Evolutionary conservation across 2,888 invertebrate species (phyloP).

Genomic region (Caenorhabditis drosophilae): DNA sequence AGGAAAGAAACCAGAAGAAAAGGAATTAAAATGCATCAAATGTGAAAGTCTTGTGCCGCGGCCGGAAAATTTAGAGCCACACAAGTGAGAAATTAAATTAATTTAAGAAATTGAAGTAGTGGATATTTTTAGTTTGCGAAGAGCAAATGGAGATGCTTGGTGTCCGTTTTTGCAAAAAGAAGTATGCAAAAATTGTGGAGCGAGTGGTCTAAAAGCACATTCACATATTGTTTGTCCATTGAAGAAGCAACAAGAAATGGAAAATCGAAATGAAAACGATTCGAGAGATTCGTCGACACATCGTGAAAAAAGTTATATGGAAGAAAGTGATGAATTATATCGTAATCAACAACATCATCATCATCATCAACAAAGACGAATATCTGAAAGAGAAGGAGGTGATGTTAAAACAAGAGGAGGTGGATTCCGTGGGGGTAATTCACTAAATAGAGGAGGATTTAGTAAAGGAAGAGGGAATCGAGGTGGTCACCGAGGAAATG

Average conservation of each 20-base stretch:
- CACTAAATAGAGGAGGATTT: background rate
- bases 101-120: background rate
- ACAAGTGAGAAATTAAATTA: slow-evolving; percentile 14
- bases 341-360: background rate
- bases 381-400: slow-evolving; percentile 7
- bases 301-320: no score
- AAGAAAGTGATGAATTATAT: no score
- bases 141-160: slow-evolving; percentile 22
- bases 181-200: slow-evolving; percentile 13
- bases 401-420: slow-evolving; percentile 7
- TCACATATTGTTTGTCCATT: slow-evolving; percentile 21
- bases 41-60: slow-evolving; percentile 7
- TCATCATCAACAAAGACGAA: background rate
- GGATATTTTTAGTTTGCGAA: slow-evolving; percentile 19
- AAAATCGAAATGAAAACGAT: slow-evolving; percentile 11
- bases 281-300: slow-evolving; percentile 8
- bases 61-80: slow-evolving; percentile 6
- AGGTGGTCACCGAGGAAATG: background rate
- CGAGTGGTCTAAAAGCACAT: slow-evolving; percentile 26
- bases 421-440: background rate
- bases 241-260: slow-evolving; percentile 13
- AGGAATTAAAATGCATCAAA: background rate
- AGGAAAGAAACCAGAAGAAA: slow-evolving; percentile 1
- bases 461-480: background rate
- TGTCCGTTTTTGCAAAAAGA: slow-evolving; percentile 20